Percentiles rank a stretch among this genome's conserved stretches.
Conservation (phyloP, 2,113 vertebrate species). For the Nyctibius bracteatus region DNA sequence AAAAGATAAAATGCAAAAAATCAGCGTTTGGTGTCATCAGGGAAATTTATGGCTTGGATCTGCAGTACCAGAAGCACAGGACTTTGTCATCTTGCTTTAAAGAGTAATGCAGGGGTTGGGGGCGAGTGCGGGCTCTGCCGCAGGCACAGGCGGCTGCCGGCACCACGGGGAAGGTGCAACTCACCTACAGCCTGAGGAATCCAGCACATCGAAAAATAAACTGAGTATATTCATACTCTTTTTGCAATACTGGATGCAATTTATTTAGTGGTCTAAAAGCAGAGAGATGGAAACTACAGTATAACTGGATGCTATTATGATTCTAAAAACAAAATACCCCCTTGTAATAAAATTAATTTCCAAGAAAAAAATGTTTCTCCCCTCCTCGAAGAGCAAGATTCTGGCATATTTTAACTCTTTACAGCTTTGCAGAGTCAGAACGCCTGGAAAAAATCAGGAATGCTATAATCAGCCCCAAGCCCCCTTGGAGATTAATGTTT, state of each 20-base stretch:
- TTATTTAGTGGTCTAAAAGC: not conserved
- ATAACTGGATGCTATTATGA: not conserved
- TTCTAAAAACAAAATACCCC: not conserved
- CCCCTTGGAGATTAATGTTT: not conserved
- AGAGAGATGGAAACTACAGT: not conserved
- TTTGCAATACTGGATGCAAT: not conserved
- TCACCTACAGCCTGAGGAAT: fast-evolving
- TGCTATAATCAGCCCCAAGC: not conserved
- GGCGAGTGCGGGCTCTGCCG: not conserved
- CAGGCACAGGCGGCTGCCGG: not conserved
- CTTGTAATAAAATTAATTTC: not conserved
- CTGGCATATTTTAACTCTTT: not conserved
- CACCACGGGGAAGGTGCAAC: not conserved
- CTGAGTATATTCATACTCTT: fast-evolving
- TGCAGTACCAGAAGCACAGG: not conserved
- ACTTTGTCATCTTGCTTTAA: not conserved
- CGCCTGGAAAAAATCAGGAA: conserved; percentile 1
- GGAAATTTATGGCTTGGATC: not conserved
- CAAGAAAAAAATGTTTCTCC: not conserved
- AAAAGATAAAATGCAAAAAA: not conserved
- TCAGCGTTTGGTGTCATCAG: fast-evolving
- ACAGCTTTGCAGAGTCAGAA: not conserved
- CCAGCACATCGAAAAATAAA: fast-evolving
- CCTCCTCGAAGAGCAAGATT: not conserved
- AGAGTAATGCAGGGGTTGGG: not conserved